Evolutionary conservation across 2,797 vertebrate genomes (phyloP), one percentile per base, ranked within the genome.

Genomic region (Falco biarmicus): DNA sequence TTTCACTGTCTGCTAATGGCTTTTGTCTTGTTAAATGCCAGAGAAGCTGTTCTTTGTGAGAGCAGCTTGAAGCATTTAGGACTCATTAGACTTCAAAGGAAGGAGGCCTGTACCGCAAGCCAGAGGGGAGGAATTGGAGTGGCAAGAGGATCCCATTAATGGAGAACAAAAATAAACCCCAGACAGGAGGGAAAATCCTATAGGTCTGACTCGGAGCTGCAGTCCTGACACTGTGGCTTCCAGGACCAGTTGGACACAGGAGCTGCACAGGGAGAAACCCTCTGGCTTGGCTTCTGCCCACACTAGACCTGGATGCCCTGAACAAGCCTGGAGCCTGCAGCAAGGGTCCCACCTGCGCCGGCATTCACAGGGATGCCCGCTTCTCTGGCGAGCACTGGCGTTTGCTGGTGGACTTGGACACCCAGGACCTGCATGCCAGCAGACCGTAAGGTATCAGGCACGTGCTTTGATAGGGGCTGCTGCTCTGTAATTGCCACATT

Each of bases 131-230:
- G 96, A 97, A 94, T 81, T 53, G 1, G 84, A 93, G 81, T 73
- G 79, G 90, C 90, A 45, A 94, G 95, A 97, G 95, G 78, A 96
- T 96, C 93, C 95, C 75, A 15, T 95, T 96, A 94, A 95, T 91
- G 91, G 78, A 86, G 51, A 95, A 56, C 64, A 89, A 92, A 97
- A 97, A 96, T 95, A 97, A 97, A 93, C 75, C 78, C 70, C 64
- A 95, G 96, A 94, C 96, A 96, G 96, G 96, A 97, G 97, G 93
- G 94, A 96, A 96, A 97, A 93, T 85, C 92, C 91, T 97, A 90
- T 95, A 96, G 96, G 91, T 93, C 95, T 96, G 95, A 96, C 91
- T 97, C 93, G 91, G 95, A 95, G 77, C 97, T 97, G 89, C 90
- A 81, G 70, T 54, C 87, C 61, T 4, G 3, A 84, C 75, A 4